These are phyloP conservation scores for Apodemus speciosus DNA, from an alignment of 2,113 vertebrate genomes.

Conservation along the genomic window DNA sequence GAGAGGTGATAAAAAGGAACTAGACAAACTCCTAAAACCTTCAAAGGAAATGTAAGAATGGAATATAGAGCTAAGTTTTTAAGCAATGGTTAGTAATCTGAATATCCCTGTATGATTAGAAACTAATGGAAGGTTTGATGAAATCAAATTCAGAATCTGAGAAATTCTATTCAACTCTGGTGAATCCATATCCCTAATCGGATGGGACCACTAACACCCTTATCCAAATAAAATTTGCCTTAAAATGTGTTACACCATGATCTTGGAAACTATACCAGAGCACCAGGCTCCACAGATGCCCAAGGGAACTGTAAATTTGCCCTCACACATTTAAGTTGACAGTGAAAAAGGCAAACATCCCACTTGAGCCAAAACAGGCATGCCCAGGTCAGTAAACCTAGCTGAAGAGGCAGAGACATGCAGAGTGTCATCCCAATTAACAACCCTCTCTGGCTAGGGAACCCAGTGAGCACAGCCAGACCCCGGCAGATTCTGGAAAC, in stretches of 20 bases:
- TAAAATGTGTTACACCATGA: constrained; percentile 1
- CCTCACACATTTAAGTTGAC: constrained; percentile 18
- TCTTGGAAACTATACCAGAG: not conserved
- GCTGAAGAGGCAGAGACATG: constrained; percentile 41
- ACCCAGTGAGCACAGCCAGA: constrained; percentile 44
- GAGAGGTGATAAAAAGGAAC: not conserved
- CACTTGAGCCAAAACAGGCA: constrained; percentile 38
- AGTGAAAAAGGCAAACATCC: constrained; percentile 29
- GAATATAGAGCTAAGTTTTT: not conserved
- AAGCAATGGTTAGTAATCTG: not conserved
- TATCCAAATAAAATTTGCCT: not conserved
- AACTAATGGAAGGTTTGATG: not conserved
- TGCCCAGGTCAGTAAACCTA: constrained; percentile 32
- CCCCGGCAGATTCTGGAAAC: constrained; percentile 53
- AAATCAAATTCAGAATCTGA: not conserved
- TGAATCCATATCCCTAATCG: not conserved
- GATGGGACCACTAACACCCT: not conserved
- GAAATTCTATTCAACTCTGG: not conserved
- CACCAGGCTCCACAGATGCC: not conserved
- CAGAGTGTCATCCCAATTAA: constrained; percentile 60
- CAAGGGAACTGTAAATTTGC: constrained; percentile 48
- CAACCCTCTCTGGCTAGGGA: constrained; percentile 59
- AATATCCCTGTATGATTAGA: not conserved
- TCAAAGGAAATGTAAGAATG: not conserved
- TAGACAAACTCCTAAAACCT: not conserved